Evolutionary conservation across 2,113 vertebrate genomes (phyloP).

Genomic region (Actenoides hombroni): DNA sequence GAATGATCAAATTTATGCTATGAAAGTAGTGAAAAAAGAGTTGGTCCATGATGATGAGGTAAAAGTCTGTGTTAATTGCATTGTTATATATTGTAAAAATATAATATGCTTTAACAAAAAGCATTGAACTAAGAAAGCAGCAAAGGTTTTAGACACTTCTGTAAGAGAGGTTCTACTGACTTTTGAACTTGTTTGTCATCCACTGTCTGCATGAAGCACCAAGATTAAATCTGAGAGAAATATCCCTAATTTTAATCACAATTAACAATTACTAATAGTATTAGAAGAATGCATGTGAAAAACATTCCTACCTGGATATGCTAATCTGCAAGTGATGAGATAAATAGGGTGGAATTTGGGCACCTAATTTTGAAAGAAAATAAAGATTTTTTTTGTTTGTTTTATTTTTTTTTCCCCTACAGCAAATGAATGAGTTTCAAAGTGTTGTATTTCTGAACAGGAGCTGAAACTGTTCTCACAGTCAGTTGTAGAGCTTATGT

Average conservation of each 20-base stretch:
- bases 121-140: not conserved
- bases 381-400: not conserved
- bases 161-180: not conserved
- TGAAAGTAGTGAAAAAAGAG: constrained; percentile 99
- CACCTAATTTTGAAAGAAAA: not conserved
- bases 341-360: not conserved
- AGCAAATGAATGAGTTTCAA: not conserved
- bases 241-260: not conserved
- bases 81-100: not conserved
- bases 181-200: not conserved
- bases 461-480: not conserved
- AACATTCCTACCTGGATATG: not conserved
- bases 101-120: not conserved
- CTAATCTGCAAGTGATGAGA: not conserved
- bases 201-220: not conserved
- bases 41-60: constrained; percentile 97
- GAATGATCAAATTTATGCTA: constrained; percentile 92
- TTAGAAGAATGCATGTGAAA: not conserved
- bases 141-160: not conserved
- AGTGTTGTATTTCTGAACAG: not conserved
- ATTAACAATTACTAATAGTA: not conserved
- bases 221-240: not conserved
- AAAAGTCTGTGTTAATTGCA: constrained; percentile 12
- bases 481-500: not conserved
- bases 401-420: not conserved